Evolutionary conservation across 2,113 vertebrate species (phyloP).

Genomic region (Bagarius yarrelli): DNA sequence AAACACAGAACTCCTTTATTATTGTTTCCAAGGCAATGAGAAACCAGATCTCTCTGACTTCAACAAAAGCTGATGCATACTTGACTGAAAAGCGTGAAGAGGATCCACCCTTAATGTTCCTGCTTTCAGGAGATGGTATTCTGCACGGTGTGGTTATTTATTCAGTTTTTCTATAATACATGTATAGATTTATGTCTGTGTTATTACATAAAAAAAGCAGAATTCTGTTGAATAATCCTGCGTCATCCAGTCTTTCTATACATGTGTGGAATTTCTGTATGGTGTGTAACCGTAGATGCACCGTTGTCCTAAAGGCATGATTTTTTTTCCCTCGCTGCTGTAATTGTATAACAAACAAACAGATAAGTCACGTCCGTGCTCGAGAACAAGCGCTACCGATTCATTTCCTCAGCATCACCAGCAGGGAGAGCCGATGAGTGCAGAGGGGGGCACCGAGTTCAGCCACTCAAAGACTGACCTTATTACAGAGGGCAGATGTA

Average conservation of each 20-base stretch:
- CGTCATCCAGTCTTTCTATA: not conserved
- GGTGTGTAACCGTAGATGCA: not conserved
- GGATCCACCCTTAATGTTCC: constrained; percentile 17
- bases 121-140: not conserved
- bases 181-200: not conserved
- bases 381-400: not conserved
- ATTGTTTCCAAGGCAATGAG: constrained; percentile 37
- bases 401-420: constrained; percentile 24
- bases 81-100: constrained; percentile 30
- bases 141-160: not conserved
- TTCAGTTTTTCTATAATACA: not conserved
- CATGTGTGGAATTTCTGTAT: not conserved
- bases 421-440: constrained; percentile 42
- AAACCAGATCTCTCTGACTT: constrained; percentile 35
- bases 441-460: constrained; percentile 20
- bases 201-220: no score
- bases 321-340: not conserved
- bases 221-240: not conserved
- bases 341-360: not conserved
- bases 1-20: constrained; percentile 22
- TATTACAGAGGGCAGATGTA: constrained; percentile 43
- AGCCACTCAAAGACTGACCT: constrained; percentile 41
- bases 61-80: constrained; percentile 14
- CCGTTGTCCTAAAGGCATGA: not conserved
- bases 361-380: not conserved